phyloP scores from a whole-genome alignment of 53 echinoderm and acorn worm species.

The Echinometra lucunter region DNA sequence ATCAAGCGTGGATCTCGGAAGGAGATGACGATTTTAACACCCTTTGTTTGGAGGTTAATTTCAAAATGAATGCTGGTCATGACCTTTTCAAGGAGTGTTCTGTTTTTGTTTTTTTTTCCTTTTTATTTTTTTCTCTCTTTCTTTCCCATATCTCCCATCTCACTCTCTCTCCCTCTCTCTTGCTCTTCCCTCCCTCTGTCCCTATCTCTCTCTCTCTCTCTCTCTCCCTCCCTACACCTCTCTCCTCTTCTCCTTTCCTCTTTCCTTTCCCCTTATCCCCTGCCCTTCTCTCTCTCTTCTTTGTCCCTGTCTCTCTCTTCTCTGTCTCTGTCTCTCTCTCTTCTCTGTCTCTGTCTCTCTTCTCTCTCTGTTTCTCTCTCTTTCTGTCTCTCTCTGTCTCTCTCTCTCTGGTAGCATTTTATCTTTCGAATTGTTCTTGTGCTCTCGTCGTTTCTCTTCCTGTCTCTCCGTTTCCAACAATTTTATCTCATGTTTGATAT shows the following conservation, averaged over 20 bases:
- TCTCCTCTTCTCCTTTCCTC: not conserved
- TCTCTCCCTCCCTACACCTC: not conserved
- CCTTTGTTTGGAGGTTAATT: not conserved
- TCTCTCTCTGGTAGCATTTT: too few relatives aligned
- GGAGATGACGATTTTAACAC: not conserved
- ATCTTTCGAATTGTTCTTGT: too few relatives aligned
- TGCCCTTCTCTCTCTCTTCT: not conserved
- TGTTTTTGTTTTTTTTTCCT: not conserved
- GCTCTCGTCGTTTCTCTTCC: too few relatives aligned
- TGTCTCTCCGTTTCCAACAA: not conserved
- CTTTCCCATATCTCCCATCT: not conserved
- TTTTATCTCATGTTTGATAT: not conserved
- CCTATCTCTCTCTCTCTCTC: not conserved
- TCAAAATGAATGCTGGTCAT: not conserved
- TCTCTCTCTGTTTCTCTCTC: too few relatives aligned
- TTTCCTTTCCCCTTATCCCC: too few relatives aligned
- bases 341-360: not conserved
- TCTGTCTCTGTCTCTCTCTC: too few relatives aligned
- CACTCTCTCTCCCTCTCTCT: not conserved
- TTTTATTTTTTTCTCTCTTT: too few relatives aligned
- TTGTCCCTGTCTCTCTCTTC: not conserved
- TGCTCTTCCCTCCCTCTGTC: not conserved
- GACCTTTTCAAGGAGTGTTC: not conserved
- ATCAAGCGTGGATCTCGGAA: slow-evolving; percentile 27
- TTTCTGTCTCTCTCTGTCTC: too few relatives aligned